Percentiles rank a stretch among this genome's conserved stretches.
phyloP scores from a whole-genome alignment of 2,888 invertebrate genomes.

The Pollenia amentaria region DNA sequence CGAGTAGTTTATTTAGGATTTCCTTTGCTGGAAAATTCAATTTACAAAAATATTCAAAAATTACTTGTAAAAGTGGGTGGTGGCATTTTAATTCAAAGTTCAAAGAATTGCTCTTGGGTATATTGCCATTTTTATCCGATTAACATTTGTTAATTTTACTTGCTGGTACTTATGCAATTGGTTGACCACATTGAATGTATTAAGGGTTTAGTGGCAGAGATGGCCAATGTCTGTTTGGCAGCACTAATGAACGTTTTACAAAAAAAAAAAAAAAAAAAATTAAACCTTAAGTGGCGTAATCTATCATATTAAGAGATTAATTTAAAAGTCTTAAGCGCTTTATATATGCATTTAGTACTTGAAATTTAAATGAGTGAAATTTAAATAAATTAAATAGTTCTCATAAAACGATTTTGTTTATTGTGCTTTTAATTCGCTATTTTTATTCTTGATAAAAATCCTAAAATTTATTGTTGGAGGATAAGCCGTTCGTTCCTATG shows the following conservation, averaged over 20 bases:
- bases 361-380: no score
- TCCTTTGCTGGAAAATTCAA: conserved; percentile 63
- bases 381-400: no score
- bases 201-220: conserved; percentile 13
- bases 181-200: conserved; percentile 50
- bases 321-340: no score
- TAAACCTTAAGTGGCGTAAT: no score
- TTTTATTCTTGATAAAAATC: no score
- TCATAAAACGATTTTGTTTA: no score
- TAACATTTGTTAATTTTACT: conserved; percentile 66
- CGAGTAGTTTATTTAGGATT: conserved; percentile 58
- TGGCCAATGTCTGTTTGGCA: conserved; percentile 5
- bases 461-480: no score
- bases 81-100: conserved; percentile 54
- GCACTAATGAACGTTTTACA: no score
- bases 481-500: no score
- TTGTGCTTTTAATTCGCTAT: no score
- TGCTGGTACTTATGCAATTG: conserved; percentile 58
- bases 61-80: conserved; percentile 37
- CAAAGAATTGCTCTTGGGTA: conserved; percentile 42
- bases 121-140: conserved; percentile 64
- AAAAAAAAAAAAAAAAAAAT: neutral
- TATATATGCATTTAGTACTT: no score
- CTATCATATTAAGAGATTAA: no score
- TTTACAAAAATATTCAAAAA: conserved; percentile 61